phyloP scores from a whole-genome alignment of 2,113 vertebrate species.

The Osmerus mordax region DNA sequence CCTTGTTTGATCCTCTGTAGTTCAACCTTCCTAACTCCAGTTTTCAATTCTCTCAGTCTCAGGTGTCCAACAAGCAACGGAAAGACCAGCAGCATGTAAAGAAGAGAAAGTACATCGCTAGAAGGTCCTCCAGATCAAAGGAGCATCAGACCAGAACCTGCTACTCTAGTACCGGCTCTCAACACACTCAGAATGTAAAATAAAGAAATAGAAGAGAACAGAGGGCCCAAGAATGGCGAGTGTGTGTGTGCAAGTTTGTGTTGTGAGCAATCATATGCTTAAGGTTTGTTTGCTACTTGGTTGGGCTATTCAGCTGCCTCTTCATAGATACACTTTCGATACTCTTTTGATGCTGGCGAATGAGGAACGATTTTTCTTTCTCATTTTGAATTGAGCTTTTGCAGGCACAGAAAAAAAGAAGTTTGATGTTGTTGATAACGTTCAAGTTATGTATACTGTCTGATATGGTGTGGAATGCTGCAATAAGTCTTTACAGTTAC shows the following conservation, averaged over 20 bases:
- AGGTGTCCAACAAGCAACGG: conserved; percentile 81
- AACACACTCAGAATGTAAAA: no score
- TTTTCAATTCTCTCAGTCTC: background rate
- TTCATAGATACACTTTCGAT: no score
- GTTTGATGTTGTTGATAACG: conserved; percentile 4
- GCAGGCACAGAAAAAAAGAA: conserved; percentile 5
- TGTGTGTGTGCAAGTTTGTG: no score
- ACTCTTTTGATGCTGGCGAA: no score
- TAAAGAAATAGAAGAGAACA: no score
- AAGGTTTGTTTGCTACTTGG: no score
- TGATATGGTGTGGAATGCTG: conserved; percentile 40
- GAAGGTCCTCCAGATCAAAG: no score
- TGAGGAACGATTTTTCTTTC: conserved; percentile 54
- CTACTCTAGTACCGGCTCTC: no score
- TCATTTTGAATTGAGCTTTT: conserved; percentile 11
- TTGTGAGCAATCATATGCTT: no score
- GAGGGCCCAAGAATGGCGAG: no score
- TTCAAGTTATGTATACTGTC: conserved; percentile 41
- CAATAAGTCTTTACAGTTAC: conserved; percentile 50
- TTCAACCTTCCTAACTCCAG: background rate
- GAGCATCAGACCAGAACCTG: no score
- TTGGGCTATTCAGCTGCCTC: no score
- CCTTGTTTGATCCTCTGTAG: background rate
- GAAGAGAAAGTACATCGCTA: conserved; percentile 66
- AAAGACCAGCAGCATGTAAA: conserved; percentile 86